Percentiles rank a stretch among this genome's conserved stretches.
Evolutionary conservation across 2,888 invertebrate genomes (phyloP).

Genomic region (Rhagophthalmus giganteus): DNA sequence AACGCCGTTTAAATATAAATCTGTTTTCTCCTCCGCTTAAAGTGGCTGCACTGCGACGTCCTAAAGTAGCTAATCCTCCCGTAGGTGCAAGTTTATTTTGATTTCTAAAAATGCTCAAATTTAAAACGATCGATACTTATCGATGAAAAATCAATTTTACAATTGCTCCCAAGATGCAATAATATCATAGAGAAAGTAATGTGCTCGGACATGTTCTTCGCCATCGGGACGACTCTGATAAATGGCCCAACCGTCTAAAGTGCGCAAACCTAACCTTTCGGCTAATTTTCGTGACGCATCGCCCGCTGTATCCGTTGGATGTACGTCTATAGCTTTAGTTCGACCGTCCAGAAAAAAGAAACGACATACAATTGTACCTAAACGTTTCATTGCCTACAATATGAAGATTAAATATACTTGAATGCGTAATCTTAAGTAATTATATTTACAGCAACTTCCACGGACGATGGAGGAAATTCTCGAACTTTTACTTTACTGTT

Average conservation of each 20-base stretch:
- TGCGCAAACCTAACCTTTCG: slow-evolving; percentile 81
- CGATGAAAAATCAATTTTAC: slow-evolving; percentile 7
- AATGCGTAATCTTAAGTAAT: slow-evolving; percentile 4
- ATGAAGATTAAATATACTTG: slow-evolving; percentile 11
- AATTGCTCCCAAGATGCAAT: slow-evolving; percentile 86
- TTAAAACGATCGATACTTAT: too few relatives aligned
- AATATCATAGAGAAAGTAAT: slow-evolving; percentile 91
- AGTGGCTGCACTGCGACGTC: slow-evolving; percentile 64
- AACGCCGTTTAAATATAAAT: slow-evolving; percentile 87
- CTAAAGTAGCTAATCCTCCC: slow-evolving; percentile 56
- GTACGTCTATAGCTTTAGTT: slow-evolving; percentile 93
- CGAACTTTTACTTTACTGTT: slow-evolving; percentile 81
- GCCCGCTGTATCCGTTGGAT: slow-evolving; percentile 90
- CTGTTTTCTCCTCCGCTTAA: slow-evolving; percentile 86
- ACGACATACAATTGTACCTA: slow-evolving; percentile 89
- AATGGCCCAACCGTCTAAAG: slow-evolving; percentile 92
- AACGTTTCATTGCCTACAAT: slow-evolving; percentile 81
- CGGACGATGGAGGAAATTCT: slow-evolving; percentile 85
- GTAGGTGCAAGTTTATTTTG: slow-evolving; percentile 51
- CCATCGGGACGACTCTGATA: slow-evolving; percentile 85
- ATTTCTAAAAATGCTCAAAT: too few relatives aligned
- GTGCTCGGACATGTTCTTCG: slow-evolving; percentile 88
- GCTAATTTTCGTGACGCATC: slow-evolving; percentile 88
- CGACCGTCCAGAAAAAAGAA: slow-evolving; percentile 95
- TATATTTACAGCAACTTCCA: slow-evolving; percentile 85